Evolutionary conservation across 2,797 vertebrate species (phyloP).

Genomic region (Sebastes wilsoni): DNA sequence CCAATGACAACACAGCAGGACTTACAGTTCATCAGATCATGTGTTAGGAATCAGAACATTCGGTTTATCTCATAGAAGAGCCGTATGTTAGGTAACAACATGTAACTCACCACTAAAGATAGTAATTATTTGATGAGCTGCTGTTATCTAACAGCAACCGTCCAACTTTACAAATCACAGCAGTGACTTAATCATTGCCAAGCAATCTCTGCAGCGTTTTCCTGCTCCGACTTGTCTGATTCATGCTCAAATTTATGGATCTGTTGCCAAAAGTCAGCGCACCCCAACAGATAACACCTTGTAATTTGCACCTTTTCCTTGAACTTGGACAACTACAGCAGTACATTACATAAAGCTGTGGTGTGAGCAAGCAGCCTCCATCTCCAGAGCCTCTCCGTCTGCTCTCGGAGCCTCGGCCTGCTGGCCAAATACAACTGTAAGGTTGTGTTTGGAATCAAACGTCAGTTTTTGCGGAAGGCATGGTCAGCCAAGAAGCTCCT

Average conservation of each 20-base stretch:
- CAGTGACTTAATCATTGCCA: background rate
- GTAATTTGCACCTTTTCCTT: slow-evolving; percentile 29
- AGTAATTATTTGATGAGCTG: slow-evolving; percentile 24
- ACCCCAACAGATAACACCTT: background rate
- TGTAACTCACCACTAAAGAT: background rate
- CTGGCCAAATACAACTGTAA: slow-evolving; percentile 16
- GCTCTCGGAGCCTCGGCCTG: slow-evolving; percentile 7
- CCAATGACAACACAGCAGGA: background rate
- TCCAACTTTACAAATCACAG: slow-evolving; percentile 19
- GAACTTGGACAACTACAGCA: background rate
- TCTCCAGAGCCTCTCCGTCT: slow-evolving; percentile 8
- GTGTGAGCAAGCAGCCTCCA: slow-evolving; percentile 6
- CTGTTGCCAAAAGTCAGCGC: background rate
- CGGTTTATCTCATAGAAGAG: background rate
- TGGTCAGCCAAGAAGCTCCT: slow-evolving; percentile 23
- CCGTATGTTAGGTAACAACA: background rate
- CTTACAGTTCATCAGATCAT: background rate
- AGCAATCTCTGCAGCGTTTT: background rate
- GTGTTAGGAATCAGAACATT: background rate
- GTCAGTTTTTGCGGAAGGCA: slow-evolving; percentile 2
- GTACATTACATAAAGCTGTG: background rate
- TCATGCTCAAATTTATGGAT: background rate
- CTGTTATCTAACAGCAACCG: slow-evolving; percentile 14
- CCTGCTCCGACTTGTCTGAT: background rate
- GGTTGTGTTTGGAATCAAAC: slow-evolving; percentile 37